phyloP scores from a whole-genome alignment of 1,140 invertebrate genomes.

The Orchestia grillus region DNA sequence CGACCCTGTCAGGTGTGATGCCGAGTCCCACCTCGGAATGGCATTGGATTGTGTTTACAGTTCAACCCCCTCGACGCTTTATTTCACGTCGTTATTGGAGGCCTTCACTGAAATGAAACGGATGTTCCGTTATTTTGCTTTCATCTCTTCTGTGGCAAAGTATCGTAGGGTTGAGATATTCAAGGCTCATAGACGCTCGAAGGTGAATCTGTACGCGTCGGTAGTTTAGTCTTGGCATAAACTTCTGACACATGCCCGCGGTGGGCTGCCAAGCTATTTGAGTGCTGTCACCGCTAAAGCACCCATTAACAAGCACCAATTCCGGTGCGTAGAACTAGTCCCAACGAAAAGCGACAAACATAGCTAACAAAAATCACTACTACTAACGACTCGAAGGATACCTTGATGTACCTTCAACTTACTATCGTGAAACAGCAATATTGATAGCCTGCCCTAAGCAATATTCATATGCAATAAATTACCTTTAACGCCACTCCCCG shows the following conservation, averaged over 20 bases:
- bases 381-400: neutral
- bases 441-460: too few relatives aligned
- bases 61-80: neutral
- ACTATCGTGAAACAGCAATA: neutral
- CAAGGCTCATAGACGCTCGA: neutral
- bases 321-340: neutral
- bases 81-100: neutral
- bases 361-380: neutral
- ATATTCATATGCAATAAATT: too few relatives aligned
- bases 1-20: neutral
- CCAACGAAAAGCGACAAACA: neutral
- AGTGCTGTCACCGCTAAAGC: neutral
- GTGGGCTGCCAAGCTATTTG: constrained; percentile 15
- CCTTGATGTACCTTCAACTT: neutral
- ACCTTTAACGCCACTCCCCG: too few relatives aligned
- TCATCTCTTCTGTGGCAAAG: neutral
- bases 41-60: neutral
- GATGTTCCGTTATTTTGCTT: neutral
- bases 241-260: neutral
- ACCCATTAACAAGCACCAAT: neutral
- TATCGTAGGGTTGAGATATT: neutral
- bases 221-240: neutral
- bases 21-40: neutral
- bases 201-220: neutral
- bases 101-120: neutral